Percentiles rank a stretch among this genome's conserved stretches.
Conservation (phyloP, 2,888 invertebrate genomes). For the Pyrocoelia pectoralis region DNA sequence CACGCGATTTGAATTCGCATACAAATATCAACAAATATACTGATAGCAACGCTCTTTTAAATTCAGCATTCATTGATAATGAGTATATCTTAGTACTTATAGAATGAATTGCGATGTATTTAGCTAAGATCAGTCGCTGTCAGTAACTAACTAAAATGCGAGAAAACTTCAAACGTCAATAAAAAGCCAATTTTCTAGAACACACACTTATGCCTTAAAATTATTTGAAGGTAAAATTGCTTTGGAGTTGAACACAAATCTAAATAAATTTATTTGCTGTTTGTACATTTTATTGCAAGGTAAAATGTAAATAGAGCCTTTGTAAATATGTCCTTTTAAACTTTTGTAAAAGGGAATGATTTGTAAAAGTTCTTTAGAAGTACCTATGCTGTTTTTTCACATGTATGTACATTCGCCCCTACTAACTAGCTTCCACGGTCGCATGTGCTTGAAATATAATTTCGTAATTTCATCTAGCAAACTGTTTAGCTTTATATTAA, state of each 20-base stretch:
- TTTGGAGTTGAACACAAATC: constrained; percentile 6
- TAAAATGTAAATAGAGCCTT: constrained; percentile 10
- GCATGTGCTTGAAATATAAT: no score
- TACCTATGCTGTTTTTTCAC: not conserved
- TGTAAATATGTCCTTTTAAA: constrained; percentile 6
- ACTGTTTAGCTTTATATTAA: no score
- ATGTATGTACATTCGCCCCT: no score
- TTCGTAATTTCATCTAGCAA: no score
- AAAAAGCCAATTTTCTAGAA: constrained; percentile 14
- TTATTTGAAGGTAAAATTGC: constrained; percentile 7
- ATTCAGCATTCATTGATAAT: no score
- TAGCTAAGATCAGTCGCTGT: not conserved
- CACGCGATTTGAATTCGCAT: no score
- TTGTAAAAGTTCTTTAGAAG: not conserved
- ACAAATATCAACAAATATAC: no score
- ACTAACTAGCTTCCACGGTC: no score
- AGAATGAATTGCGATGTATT: not conserved
- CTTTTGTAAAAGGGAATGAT: not conserved
- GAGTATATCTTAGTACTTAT: no score
- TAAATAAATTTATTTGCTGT: constrained; percentile 11
- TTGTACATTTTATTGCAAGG: constrained; percentile 9
- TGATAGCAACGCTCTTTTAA: no score
- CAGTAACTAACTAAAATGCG: not conserved
- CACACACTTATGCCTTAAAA: not conserved
- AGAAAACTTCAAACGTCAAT: not conserved